Base-by-base conservation (phyloP, 2,888 invertebrate species). In the Coronaproctus castanopsis region DNA sequence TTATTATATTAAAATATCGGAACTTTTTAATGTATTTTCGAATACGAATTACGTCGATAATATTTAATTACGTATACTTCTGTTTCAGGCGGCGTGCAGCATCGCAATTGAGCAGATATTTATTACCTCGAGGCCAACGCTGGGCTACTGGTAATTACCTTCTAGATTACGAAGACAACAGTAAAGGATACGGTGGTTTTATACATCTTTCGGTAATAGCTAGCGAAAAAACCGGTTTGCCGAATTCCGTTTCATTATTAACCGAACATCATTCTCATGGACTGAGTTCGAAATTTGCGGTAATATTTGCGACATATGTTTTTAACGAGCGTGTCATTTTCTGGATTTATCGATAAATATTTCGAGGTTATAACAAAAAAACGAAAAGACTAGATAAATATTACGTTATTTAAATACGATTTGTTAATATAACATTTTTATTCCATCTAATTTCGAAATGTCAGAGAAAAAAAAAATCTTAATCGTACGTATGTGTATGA, bases 141-240 rank as follows among this genome's bases (percentile, higher is more conserved):
- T 81, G 83, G 77, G 78, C 80, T 0, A 83, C 83, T 0, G 83
- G 82, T 24, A 84, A 84, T 70, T 82, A 82, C 67, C 76, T 85
- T 59, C 76, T 83, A 64, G 83, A 82, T 62, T 80, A 79, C 65
- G 78, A 80, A n/a, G 80, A 82, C 65, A 76, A 77, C 1, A 77
- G 77, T 48, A 74, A 77, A 61, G 77, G 78, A 55, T 78, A 78
- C 61, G 80, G 80, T 1, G 76, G 78, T 2, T 73, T 79, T 72
- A 65, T 79, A 20, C 78, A 80, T 65, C 73, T 80, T 22, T 72
- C 83, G 62, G 75, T 80, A 8, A 77, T 84, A 2, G 84, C 81
- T 0, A 82, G 83, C 67, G 76, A 78, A 0, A 72, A 75, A 49
- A 81, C 81, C 0, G 80, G 81, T 24, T 72, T 81, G 62, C 84